phyloP scores from a whole-genome alignment of 2,113 vertebrate genomes.

The Peromyscus maniculatus region DNA sequence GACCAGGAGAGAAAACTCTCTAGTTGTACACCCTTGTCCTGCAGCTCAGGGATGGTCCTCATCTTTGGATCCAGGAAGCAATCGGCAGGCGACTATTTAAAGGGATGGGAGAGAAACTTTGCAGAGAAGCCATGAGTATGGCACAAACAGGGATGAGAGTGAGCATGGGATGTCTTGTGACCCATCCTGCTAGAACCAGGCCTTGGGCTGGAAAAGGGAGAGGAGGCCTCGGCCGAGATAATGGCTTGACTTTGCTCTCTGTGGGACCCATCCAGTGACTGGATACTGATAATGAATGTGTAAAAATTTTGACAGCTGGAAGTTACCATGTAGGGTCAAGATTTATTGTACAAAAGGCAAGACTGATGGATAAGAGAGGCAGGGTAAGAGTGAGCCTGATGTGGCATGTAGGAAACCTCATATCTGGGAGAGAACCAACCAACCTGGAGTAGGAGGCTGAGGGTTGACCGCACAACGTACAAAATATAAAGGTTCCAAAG shows the following conservation, averaged over 20 bases:
- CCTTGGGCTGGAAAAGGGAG: not conserved
- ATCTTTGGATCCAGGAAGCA: not conserved
- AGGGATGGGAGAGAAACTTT: not conserved
- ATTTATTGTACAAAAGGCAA: not conserved
- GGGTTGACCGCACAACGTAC: not conserved
- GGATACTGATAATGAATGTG: accelerated
- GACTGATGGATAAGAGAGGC: not conserved
- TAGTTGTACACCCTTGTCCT: no score
- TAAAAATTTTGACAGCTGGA: not conserved
- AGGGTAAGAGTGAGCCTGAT: not conserved
- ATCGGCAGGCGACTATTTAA: not conserved
- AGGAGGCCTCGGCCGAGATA: accelerated
- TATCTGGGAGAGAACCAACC: not conserved
- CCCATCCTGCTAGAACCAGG: accelerated
- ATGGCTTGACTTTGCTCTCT: not conserved
- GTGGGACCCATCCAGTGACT: not conserved
- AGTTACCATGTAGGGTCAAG: not conserved
- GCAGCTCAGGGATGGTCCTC: not conserved
- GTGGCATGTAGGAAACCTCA: not conserved
- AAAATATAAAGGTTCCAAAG: not conserved
- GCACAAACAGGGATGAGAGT: not conserved
- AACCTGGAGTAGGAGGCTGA: not conserved
- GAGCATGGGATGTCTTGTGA: accelerated
- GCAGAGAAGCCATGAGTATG: not conserved
- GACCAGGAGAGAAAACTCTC: no score